Conservation (phyloP, 2,113 vertebrate genomes). For the Oceanites oceanicus region DNA sequence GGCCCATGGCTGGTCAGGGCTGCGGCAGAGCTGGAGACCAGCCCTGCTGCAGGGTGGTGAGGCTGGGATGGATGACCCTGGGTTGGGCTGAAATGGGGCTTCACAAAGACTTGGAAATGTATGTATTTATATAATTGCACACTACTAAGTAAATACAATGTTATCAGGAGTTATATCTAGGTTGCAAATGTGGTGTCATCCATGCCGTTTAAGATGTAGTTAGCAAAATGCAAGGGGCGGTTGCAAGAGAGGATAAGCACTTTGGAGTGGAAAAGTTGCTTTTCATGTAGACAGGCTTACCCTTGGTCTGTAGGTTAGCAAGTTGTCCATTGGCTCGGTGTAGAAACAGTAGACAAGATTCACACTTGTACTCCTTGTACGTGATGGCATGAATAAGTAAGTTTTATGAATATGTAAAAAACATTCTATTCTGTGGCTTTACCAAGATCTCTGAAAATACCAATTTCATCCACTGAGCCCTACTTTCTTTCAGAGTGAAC, state of each 20-base stretch:
- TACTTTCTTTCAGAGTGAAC: background rate
- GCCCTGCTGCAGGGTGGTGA: rapidly evolving
- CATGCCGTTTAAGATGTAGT: background rate
- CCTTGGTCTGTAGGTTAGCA: background rate
- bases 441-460: background rate
- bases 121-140: background rate
- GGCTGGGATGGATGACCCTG: background rate
- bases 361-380: background rate
- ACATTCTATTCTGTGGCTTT: background rate
- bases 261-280: background rate
- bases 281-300: background rate
- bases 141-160: background rate
- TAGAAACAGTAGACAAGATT: background rate
- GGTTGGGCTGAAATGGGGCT: background rate
- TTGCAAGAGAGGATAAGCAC: background rate
- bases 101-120: background rate
- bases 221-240: background rate
- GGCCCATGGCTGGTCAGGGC: background rate
- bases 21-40: background rate
- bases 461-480: background rate
- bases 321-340: background rate
- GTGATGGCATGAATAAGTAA: background rate
- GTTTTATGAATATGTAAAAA: background rate
- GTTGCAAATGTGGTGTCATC: background rate
- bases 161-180: background rate